These are phyloP conservation scores for Phenganax stokvisi DNA, from an alignment of 92 coral and sea anemone species.

Conservation along the genomic window DNA sequence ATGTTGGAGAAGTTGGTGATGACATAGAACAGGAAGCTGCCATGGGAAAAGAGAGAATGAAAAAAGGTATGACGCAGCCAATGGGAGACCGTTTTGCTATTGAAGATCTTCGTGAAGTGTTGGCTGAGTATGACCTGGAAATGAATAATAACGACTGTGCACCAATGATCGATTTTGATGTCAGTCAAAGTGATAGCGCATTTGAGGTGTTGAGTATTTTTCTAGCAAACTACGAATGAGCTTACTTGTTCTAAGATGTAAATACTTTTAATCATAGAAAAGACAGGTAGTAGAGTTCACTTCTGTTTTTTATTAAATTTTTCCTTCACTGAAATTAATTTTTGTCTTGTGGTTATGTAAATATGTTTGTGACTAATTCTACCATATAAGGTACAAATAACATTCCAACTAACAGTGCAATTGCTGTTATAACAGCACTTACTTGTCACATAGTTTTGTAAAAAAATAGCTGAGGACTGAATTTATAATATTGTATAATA, in stretches of 20 bases:
- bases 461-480: no score
- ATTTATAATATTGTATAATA: no score
- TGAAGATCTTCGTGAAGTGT: constrained; percentile 17
- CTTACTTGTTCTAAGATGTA: not conserved
- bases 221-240: not conserved
- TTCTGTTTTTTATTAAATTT: no score
- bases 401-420: no score
- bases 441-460: no score
- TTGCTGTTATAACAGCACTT: no score
- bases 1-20: constrained; percentile 23
- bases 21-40: constrained; percentile 23
- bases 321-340: no score
- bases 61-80: constrained; percentile 27
- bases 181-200: constrained; percentile 27
- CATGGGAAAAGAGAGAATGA: constrained; percentile 4
- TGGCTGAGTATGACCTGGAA: constrained; percentile 6
- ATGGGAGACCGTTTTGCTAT: constrained; percentile 20
- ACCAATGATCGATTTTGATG: constrained; percentile 10
- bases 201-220: constrained; percentile 21
- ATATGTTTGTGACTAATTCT: not conserved
- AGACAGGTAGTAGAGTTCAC: no score
- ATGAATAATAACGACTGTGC: not conserved
- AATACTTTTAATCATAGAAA: no score
- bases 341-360: not conserved
- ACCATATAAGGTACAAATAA: not conserved